These are phyloP conservation scores for Morinoia aosen DNA, from an alignment of 2,888 invertebrate species.

Conservation along the genomic window DNA sequence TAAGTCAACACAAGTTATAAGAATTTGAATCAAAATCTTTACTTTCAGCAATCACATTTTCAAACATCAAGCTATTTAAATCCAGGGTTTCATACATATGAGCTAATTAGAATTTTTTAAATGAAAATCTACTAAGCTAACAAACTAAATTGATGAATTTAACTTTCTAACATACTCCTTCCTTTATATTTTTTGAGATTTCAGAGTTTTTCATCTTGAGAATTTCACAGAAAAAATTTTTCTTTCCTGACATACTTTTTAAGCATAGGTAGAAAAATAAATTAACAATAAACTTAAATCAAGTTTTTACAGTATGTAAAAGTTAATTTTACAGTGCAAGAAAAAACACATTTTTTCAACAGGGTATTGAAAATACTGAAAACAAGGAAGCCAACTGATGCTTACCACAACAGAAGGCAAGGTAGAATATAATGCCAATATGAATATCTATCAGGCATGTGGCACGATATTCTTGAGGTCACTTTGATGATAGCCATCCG, in stretches of 20 bases:
- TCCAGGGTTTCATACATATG: too few relatives aligned
- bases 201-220: too few relatives aligned
- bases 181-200: too few relatives aligned
- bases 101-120: too few relatives aligned
- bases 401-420: conserved; percentile 83
- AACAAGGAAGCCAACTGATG: background rate
- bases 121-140: too few relatives aligned
- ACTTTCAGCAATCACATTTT: too few relatives aligned
- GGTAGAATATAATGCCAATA: conserved; percentile 90
- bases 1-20: too few relatives aligned
- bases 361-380: background rate
- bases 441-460: conserved; percentile 88
- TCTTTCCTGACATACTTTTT: background rate
- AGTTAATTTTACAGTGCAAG: background rate
- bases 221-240: background rate
- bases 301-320: background rate
- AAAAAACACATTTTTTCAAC: background rate
- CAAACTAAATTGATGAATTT: too few relatives aligned
- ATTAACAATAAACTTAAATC: background rate
- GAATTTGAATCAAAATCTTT: too few relatives aligned
- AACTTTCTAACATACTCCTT: too few relatives aligned
- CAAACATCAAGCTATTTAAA: too few relatives aligned
- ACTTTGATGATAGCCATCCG: conserved; percentile 82
- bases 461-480: conserved; percentile 83
- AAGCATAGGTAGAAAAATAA: background rate